phyloP scores from a whole-genome alignment of 2,797 vertebrate genomes.

The Rhinoraja longicauda region DNA sequence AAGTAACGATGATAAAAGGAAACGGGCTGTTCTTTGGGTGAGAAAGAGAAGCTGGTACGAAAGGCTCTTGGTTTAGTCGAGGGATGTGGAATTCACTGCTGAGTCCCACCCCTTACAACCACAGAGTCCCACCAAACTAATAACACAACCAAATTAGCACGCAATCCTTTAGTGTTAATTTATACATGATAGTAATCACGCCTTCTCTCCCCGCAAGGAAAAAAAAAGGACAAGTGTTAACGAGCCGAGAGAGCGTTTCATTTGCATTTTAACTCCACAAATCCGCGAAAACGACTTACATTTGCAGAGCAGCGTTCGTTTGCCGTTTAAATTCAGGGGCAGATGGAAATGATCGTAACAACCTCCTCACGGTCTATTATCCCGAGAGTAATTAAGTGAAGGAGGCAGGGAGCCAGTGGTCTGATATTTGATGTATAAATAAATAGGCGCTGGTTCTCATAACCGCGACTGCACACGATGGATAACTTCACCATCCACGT shows the following conservation, averaged over 20 bases:
- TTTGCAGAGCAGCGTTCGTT: not conserved
- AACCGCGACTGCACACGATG: not conserved
- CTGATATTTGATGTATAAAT: not conserved
- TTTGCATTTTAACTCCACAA: not conserved
- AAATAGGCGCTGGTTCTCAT: not conserved
- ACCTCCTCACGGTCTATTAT: not conserved
- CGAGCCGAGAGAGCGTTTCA: not conserved
- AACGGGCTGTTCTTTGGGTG: too few relatives aligned
- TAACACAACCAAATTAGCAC: not conserved
- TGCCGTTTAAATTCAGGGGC: not conserved
- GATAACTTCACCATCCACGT: not conserved
- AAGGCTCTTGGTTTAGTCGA: too few relatives aligned
- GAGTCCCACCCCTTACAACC: not conserved
- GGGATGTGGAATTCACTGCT: not conserved
- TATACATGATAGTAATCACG: not conserved
- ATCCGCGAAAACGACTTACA: not conserved
- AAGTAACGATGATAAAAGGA: too few relatives aligned
- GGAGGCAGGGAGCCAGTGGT: not conserved
- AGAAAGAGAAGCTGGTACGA: too few relatives aligned
- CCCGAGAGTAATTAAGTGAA: not conserved
- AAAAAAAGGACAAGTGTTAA: not conserved
- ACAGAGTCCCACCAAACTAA: not conserved
- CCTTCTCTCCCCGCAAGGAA: too few relatives aligned
- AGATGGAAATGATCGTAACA: not conserved
- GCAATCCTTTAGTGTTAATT: not conserved